Evolutionary conservation across 1,140 invertebrate species (phyloP), one percentile per base, ranked within the genome.

Genomic region (Brachionus sp.): DNA sequence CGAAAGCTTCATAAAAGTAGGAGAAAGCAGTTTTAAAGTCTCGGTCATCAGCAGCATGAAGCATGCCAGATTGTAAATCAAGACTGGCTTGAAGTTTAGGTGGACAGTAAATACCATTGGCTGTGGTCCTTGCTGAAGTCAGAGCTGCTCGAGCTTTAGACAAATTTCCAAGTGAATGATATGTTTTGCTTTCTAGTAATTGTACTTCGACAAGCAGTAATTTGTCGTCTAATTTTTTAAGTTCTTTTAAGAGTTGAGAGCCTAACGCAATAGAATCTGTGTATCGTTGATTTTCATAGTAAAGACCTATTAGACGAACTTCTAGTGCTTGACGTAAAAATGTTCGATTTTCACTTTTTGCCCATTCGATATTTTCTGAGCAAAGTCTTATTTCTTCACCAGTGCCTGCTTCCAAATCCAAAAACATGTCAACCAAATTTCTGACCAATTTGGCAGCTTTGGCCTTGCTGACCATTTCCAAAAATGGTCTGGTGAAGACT

Each of bases 1-100:
- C 98, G 90, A 99, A 99, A 44, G 97, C 97, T 91, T 99, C 98
- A 90, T 98, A 99, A 88, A 99, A 99, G 88, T 99, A 99, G 46
- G 97, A 99, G 89, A 97, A 99, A 44, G 97, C 98, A 85, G 97
- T 99, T 91, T 99, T 99, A 88, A 99, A 99, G 87, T 99, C 98
- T 87, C 94, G 93, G 88, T 99, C 98, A 89, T 99, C 98, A 37
- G 97, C 97, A 46, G 98, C 97, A 91, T 99, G 98, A 19, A 99
- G 89, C 85, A 99, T 98, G 89, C 92, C 97, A 39, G 97, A 98
- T 88, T 99, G 97, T 62, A 98, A 90, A 90, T 99, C 98, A 13
- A 99, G 90, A 16, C 95, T 93, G 13, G 95, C 95, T 90, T 98
- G 97, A 90, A 98, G 93, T 90, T 96, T 97, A 0, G 97, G 98